Conservation (phyloP, 2,888 invertebrate genomes). For the Scaptomyza tumidula region DNA sequence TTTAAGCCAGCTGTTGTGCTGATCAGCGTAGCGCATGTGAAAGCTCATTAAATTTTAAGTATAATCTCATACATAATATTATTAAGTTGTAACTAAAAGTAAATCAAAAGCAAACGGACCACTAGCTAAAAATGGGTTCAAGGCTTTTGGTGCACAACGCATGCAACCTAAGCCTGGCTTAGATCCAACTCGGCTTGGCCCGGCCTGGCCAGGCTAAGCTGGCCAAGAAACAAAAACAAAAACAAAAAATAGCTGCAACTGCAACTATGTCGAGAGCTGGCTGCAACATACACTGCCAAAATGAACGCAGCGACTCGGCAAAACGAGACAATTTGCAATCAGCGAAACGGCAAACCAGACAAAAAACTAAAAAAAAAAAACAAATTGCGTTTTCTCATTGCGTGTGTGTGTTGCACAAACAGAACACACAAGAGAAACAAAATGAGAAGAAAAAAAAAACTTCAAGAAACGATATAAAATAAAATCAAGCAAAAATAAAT, state of each 20-base stretch:
- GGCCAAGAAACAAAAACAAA: conserved; percentile 32
- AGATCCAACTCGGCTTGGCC: conserved; percentile 2
- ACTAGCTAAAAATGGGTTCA: conserved; percentile 56
- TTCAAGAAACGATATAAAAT: conserved; percentile 35
- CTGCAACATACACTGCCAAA: conserved; percentile 63
- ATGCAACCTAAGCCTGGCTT: conserved; percentile 36
- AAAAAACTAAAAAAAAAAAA: conserved; percentile 52
- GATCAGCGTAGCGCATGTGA: background rate
- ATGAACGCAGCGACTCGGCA: conserved; percentile 53
- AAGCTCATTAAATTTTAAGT: background rate
- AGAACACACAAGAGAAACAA: conserved; percentile 6
- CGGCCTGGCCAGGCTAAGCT: conserved; percentile 19
- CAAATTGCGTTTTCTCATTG: conserved; percentile 75
- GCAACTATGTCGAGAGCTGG: conserved; percentile 53
- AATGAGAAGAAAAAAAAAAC: conserved; percentile 41
- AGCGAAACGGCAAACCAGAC: conserved; percentile 68
- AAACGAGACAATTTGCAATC: conserved; percentile 79
- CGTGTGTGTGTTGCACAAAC: conserved; percentile 54
- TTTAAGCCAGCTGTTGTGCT: no score
- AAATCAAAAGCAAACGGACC: conserved; percentile 19
- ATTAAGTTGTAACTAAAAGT: conserved; percentile 5
- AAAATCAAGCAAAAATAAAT: conserved; percentile 23
- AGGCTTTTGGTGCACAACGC: conserved; percentile 42
- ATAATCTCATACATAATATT: background rate
- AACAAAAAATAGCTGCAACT: conserved; percentile 36